These are phyloP conservation scores for Danio kyathit DNA, from an alignment of 2,797 vertebrate species.

Conservation along the genomic window DNA sequence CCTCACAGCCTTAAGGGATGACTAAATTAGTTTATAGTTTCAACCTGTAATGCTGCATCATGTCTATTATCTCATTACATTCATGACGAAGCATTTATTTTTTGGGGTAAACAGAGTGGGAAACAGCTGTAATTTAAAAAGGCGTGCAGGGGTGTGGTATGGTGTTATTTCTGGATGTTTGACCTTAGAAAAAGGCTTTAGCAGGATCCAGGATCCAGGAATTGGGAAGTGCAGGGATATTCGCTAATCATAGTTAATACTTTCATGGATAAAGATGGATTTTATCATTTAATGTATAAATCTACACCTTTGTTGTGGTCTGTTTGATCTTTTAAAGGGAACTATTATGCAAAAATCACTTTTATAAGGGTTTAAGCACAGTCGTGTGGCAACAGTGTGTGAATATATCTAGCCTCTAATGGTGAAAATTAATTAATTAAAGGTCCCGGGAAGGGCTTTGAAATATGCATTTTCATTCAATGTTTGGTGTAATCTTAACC, in stretches of 20 bases:
- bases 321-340: neutral
- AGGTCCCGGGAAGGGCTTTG: no score
- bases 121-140: constrained; percentile 48
- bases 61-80: constrained; percentile 37
- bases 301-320: neutral
- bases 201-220: neutral
- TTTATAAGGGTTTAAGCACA: no score
- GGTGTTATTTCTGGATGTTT: constrained; percentile 19
- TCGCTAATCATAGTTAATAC: neutral
- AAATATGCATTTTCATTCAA: no score
- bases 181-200: neutral
- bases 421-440: no score
- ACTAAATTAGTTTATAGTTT: constrained; percentile 18
- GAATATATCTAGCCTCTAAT: no score
- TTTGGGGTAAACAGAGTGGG: constrained; percentile 49
- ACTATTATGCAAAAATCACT: no score
- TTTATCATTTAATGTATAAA: neutral
- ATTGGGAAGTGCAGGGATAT: neutral
- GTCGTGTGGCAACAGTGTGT: no score
- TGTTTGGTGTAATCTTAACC: no score
- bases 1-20: neutral
- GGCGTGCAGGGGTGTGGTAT: neutral
- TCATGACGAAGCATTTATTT: constrained; percentile 31
- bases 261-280: constrained; percentile 2
- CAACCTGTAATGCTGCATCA: constrained; percentile 51